A percentile compares a stretch with the other conserved stretches of the same genome.
phyloP scores from a whole-genome alignment of 1,140 invertebrate species.

The Drosophila saltans region DNA sequence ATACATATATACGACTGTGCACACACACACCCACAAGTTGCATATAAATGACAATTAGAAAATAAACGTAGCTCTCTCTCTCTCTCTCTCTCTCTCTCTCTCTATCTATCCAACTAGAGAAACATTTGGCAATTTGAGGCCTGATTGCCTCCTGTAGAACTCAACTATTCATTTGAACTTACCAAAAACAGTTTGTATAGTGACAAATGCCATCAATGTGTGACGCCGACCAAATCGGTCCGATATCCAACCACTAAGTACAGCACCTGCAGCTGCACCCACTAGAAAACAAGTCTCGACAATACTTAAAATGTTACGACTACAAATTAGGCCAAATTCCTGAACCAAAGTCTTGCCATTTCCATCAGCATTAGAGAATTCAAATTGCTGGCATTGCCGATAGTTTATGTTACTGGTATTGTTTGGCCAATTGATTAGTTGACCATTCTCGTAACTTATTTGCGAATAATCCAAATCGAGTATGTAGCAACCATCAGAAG shows the following conservation, averaged over 20 bases:
- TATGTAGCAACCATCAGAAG: slow-evolving; percentile 84
- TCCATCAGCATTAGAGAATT: slow-evolving; percentile 86
- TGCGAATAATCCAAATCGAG: slow-evolving; percentile 66
- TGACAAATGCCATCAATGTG: slow-evolving; percentile 86
- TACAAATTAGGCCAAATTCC: slow-evolving; percentile 87
- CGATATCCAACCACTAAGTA: slow-evolving; percentile 88
- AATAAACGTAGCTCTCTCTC: slow-evolving; percentile 36
- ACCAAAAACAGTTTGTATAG: slow-evolving; percentile 74
- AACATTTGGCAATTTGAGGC: slow-evolving; percentile 34
- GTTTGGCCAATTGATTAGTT: slow-evolving; percentile 57
- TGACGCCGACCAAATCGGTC: slow-evolving; percentile 89
- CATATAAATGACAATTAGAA: slow-evolving; percentile 77
- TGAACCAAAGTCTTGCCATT: slow-evolving; percentile 85
- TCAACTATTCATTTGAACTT: slow-evolving; percentile 51
- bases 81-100: slow-evolving; percentile 2
- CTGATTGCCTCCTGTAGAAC: slow-evolving; percentile 21
- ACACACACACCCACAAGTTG: slow-evolving; percentile 36
- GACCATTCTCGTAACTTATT: slow-evolving; percentile 44
- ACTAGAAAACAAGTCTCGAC: slow-evolving; percentile 88
- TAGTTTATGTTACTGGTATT: slow-evolving; percentile 42
- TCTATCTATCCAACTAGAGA: too few species aligned
- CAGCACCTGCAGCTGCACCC: slow-evolving; percentile 88
- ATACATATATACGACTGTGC: slow-evolving; percentile 30
- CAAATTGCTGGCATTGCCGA: slow-evolving; percentile 86
- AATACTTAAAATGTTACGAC: slow-evolving; percentile 85